Base-by-base conservation (phyloP, 2,113 vertebrate species). In the Solea solea region DNA sequence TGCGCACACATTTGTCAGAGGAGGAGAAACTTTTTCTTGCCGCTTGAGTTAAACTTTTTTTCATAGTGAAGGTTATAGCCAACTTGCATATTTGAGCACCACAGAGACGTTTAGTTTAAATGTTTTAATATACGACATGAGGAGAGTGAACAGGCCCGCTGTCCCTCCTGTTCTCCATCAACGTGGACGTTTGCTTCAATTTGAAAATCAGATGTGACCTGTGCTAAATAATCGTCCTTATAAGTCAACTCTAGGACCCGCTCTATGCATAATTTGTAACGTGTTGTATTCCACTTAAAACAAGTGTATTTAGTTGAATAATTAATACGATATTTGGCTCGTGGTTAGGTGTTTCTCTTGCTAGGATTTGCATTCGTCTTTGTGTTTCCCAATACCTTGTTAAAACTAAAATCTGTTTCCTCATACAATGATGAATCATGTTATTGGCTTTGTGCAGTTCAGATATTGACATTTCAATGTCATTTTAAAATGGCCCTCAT, bases 341-440 rank as follows among this genome's bases (percentile, higher is more conserved):
- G 5, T 2, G 34, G 5, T 34, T 0, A 34, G 5, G 34, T 34
- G 3, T 34, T 34, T 34, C 21, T 21, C 21, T 21, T 21, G 21
- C 21, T 21, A 21, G 21, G 21, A 21, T 21, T 21, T 21, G 21
- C n/a, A n/a, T n/a, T n/a, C n/a, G n/a, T n/a, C n/a, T n/a, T n/a
- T n/a, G n/a, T n/a, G n/a, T n/a, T n/a, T n/a, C n/a, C n/a, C n/a
- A n/a, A n/a, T n/a, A n/a, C 21, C 21, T 21, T 21, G 21, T 21
- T 21, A 21, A 21, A 21, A 21, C 21, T 21, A 21, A 39, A 66
- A 60, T n/a, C n/a, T n/a, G n/a, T n/a, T n/a, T n/a, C n/a, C n/a
- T n/a, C n/a, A n/a, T n/a, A n/a, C n/a, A n/a, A 25, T 48, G 44
- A 64, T 49, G 68, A 79, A 34, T 80, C 81, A 69, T 42, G n/a